Conservation (phyloP, 2,113 vertebrate genomes). For the Oryzias celebensis region DNA sequence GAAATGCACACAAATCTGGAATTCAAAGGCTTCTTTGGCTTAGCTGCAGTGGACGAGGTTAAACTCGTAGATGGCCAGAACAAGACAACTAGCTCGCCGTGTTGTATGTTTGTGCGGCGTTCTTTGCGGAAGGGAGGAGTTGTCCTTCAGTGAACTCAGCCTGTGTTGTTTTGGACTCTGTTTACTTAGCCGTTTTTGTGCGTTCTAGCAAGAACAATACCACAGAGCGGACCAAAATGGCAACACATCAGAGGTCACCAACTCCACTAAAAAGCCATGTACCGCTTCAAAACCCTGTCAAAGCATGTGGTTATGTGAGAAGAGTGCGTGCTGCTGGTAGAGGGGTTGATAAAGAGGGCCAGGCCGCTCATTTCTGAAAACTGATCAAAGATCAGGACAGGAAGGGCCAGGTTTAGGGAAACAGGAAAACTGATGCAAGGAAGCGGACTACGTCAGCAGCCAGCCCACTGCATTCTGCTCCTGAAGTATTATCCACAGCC, state of each 20-base stretch:
- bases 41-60: neutral
- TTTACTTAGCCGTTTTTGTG: slow-evolving; percentile 46
- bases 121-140: slow-evolving; percentile 65
- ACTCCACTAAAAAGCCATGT: neutral
- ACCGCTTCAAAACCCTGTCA: neutral
- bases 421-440: slow-evolving; percentile 82
- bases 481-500: slow-evolving; percentile 65
- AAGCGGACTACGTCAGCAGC: slow-evolving; percentile 74
- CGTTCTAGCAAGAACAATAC: slow-evolving; percentile 62
- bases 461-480: slow-evolving; percentile 55
- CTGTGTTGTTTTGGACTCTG: slow-evolving; percentile 50
- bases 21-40: neutral
- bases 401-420: slow-evolving; percentile 82
- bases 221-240: slow-evolving; percentile 32
- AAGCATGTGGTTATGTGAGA: neutral
- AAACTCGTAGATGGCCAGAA: slow-evolving; percentile 4
- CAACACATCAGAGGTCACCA: slow-evolving; percentile 13
- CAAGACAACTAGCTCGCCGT: slow-evolving; percentile 21
- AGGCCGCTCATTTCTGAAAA: slow-evolving; percentile 55
- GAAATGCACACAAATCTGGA: neutral
- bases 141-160: slow-evolving; percentile 44
- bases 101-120: slow-evolving; percentile 44
- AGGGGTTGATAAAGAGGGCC: neutral
- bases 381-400: slow-evolving; percentile 76
- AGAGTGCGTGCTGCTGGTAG: neutral